These are phyloP conservation scores for Callyntrura sp. DNA, from an alignment of 2,888 invertebrate species.

Conservation along the genomic window DNA sequence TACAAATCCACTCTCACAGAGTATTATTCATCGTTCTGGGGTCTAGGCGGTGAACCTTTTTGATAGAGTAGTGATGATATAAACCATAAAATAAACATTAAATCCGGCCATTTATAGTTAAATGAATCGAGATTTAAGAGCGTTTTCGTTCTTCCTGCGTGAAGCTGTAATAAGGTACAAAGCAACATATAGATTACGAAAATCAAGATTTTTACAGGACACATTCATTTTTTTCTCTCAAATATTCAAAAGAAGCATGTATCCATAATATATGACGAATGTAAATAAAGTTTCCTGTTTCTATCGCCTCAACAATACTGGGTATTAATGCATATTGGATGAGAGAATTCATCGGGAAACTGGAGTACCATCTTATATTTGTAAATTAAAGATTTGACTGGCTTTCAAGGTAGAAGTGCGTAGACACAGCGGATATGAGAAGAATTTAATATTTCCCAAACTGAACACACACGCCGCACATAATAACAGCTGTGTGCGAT, in stretches of 20 bases:
- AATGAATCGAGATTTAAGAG: neutral
- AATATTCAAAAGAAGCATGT: neutral
- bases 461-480: neutral
- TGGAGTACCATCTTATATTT: no score
- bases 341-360: no score
- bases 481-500: neutral
- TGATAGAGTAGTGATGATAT: neutral
- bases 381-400: neutral
- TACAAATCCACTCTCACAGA: no score
- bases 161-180: neutral
- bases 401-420: no score
- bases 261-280: neutral
- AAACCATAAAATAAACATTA: constrained; percentile 14
- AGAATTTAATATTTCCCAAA: neutral
- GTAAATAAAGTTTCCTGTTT: neutral
- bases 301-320: neutral
- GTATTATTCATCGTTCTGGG: no score
- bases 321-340: neutral
- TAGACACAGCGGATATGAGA: neutral
- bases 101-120: constrained; percentile 12
- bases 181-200: neutral
- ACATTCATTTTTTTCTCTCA: neutral
- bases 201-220: neutral
- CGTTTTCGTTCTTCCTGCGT: neutral
- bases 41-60: no score